Conservation (phyloP, 2,888 invertebrate species). For the Polyommatus icarus region DNA sequence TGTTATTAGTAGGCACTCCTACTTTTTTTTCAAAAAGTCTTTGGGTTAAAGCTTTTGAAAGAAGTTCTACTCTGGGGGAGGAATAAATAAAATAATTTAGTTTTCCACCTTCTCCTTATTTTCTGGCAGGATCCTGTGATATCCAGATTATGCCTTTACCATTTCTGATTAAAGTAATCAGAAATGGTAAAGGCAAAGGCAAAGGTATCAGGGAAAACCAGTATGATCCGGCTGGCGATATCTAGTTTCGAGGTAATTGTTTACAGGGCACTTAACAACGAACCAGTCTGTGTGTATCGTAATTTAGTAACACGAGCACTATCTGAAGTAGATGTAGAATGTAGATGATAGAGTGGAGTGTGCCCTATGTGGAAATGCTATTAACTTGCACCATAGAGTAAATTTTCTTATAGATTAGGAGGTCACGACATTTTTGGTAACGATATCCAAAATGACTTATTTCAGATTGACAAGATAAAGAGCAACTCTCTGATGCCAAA, state of each 20-base stretch:
- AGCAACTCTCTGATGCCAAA: too few species aligned
- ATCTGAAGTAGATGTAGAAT: neutral
- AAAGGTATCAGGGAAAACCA: constrained; percentile 18
- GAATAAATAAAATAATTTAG: too few species aligned
- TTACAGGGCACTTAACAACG: neutral
- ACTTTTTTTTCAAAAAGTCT: too few species aligned
- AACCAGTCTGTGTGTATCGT: neutral
- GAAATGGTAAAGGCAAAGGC: too few species aligned
- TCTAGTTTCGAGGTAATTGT: neutral
- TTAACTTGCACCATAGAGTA: neutral
- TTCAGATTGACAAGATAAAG: too few species aligned
- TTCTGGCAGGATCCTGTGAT: neutral
- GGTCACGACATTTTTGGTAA: too few species aligned
- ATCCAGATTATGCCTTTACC: neutral
- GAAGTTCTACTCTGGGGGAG: too few species aligned
- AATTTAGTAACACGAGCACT: neutral
- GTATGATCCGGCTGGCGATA: neutral
- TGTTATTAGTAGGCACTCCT: too few species aligned
- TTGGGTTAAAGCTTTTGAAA: too few species aligned
- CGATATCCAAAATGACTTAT: too few species aligned
- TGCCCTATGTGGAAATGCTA: neutral
- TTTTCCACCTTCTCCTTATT: neutral
- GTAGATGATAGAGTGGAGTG: neutral
- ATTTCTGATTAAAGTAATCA: too few species aligned
- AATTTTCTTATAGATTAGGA: too few species aligned